Evolutionary conservation across 2,888 invertebrate genomes (phyloP).

Genomic region (Theretra japonica): DNA sequence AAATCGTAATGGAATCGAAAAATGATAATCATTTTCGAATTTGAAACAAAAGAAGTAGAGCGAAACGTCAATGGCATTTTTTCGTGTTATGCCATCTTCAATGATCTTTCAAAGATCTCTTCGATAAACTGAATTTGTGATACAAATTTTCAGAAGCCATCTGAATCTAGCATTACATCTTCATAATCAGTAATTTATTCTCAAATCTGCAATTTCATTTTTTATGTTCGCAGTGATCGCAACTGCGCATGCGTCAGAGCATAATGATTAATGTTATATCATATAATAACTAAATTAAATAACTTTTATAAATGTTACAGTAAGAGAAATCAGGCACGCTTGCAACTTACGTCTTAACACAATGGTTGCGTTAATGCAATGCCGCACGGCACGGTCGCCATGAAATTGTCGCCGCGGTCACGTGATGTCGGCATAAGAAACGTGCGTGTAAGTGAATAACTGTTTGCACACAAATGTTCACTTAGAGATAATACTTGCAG

Average conservation of each 20-base stretch:
- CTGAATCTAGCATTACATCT: too few relatives aligned
- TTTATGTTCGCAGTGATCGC: not conserved
- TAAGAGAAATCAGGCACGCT: not conserved
- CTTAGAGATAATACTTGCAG: not conserved
- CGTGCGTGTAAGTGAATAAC: not conserved
- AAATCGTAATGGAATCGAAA: not conserved
- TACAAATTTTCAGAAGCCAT: too few relatives aligned
- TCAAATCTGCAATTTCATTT: not conserved
- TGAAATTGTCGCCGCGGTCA: slow-evolving; percentile 5
- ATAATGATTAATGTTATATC: too few relatives aligned
- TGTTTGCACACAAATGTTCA: not conserved
- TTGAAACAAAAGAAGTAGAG: not conserved
- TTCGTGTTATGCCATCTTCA: not conserved
- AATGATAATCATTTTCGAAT: not conserved
- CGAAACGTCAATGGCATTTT: not conserved
- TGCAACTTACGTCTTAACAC: not conserved
- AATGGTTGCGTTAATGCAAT: not conserved
- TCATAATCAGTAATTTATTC: too few relatives aligned
- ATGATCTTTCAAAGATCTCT: too few relatives aligned
- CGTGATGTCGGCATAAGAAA: not conserved
- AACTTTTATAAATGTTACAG: not conserved
- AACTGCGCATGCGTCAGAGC: too few relatives aligned
- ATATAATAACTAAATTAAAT: not conserved
- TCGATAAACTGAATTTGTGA: too few relatives aligned
- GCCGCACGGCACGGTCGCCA: not conserved